These are phyloP conservation scores for Thera britannica DNA, from an alignment of 2,888 invertebrate species.

Conservation along the genomic window DNA sequence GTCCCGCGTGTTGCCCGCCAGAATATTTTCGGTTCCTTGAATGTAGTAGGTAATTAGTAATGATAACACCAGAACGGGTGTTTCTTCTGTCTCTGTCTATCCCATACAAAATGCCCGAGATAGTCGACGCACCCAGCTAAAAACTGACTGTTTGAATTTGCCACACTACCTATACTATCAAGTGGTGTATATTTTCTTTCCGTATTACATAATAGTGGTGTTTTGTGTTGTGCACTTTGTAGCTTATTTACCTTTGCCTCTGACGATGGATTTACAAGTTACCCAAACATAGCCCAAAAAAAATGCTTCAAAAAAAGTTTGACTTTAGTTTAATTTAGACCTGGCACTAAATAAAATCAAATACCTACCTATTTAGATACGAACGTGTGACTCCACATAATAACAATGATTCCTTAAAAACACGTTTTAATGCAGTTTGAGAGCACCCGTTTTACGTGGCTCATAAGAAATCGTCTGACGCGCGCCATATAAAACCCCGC, in stretches of 20 bases:
- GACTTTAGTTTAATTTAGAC: background rate
- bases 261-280: background rate
- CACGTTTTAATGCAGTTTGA: constrained; percentile 1
- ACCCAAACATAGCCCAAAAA: background rate
- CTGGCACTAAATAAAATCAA: constrained; percentile 1
- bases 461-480: too few relatives aligned
- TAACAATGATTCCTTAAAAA: background rate
- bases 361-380: background rate
- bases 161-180: background rate
- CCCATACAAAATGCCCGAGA: too few relatives aligned
- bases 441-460: background rate
- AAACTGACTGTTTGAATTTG: too few relatives aligned
- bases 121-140: too few relatives aligned
- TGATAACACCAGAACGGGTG: too few relatives aligned
- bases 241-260: background rate
- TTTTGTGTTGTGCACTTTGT: constrained; percentile 16
- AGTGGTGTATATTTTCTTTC: constrained; percentile 14
- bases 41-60: too few relatives aligned
- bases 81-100: too few relatives aligned
- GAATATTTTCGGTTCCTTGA: too few relatives aligned
- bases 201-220: constrained; percentile 16
- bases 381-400: background rate
- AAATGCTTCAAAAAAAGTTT: background rate
- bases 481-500: too few relatives aligned
- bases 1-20: too few relatives aligned